Evolutionary conservation across 2,797 vertebrate species (phyloP).

Genomic region (Falco biarmicus): DNA sequence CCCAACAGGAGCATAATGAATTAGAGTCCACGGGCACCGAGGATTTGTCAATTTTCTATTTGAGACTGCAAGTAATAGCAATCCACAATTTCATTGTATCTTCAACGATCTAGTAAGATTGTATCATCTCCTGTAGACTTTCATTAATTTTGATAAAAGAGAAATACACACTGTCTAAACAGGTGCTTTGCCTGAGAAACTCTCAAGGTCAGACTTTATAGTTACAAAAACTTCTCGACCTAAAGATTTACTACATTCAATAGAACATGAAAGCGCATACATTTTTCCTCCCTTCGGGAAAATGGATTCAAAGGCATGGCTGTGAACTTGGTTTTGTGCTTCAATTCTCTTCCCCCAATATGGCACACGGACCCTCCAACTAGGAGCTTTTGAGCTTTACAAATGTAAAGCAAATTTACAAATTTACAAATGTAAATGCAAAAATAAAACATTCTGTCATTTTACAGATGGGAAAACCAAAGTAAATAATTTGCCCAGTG

Average conservation of each 20-base stretch:
- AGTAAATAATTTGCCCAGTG: accelerated
- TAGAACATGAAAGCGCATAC: accelerated
- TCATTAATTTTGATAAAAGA: slow-evolving; percentile 54
- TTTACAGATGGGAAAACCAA: background rate
- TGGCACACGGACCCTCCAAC: background rate
- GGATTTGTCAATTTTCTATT: slow-evolving; percentile 8
- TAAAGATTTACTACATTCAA: background rate
- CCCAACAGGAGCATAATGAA: background rate
- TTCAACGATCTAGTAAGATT: background rate
- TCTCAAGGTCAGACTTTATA: slow-evolving; percentile 4
- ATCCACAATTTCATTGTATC: background rate
- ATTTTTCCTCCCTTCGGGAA: background rate
- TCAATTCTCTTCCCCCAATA: background rate
- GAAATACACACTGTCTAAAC: background rate
- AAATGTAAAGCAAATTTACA: no score
- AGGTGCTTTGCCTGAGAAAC: background rate
- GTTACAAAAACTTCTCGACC: background rate
- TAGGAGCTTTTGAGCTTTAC: background rate
- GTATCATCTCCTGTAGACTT: background rate
- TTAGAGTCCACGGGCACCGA: background rate
- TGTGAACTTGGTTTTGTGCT: background rate
- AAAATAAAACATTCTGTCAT: background rate
- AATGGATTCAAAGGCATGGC: background rate
- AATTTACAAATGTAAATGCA: background rate
- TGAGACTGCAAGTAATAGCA: background rate